Conservation (phyloP, 2,797 vertebrate species). For the Aplochiton taeniatus region DNA sequence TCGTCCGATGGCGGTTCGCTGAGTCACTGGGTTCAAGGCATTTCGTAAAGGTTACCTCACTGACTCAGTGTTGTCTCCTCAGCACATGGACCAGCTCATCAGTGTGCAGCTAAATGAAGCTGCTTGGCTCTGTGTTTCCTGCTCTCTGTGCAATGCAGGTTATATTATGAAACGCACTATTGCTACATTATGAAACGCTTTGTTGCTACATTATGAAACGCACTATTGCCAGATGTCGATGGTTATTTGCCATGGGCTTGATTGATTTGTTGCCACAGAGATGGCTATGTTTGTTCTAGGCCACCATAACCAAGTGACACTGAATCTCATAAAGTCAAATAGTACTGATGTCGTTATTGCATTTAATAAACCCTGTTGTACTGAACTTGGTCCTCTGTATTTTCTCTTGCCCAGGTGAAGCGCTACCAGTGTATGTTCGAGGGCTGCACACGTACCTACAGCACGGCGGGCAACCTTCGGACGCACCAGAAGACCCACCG, state of each 20-base stretch:
- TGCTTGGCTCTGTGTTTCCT: slow-evolving; percentile 18
- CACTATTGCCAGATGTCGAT: too few relatives aligned
- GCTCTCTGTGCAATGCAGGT: too few relatives aligned
- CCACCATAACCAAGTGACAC: neutral
- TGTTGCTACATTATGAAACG: too few relatives aligned
- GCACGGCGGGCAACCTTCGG: slow-evolving; percentile 96
- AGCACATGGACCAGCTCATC: neutral
- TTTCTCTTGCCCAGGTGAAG: slow-evolving; percentile 82
- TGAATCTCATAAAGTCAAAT: neutral
- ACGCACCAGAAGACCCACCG: slow-evolving; percentile 98
- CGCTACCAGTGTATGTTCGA: slow-evolving; percentile 98
- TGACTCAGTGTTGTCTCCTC: slow-evolving; percentile 16
- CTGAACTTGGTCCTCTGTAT: neutral
- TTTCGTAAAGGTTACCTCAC: slow-evolving; percentile 44
- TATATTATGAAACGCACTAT: too few relatives aligned
- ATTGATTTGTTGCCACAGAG: too few relatives aligned
- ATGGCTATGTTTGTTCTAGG: too few relatives aligned
- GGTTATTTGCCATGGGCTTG: too few relatives aligned
- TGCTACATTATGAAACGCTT: too few relatives aligned
- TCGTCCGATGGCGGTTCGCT: slow-evolving; percentile 39
- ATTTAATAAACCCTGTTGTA: neutral
- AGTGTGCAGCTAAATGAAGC: too few relatives aligned
- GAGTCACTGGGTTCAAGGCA: slow-evolving; percentile 54
- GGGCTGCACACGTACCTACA: slow-evolving; percentile 96
- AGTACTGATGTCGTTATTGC: too few relatives aligned